These are phyloP conservation scores for Mareca penelope DNA, from an alignment of 2,797 vertebrate species.

Conservation along the genomic window DNA sequence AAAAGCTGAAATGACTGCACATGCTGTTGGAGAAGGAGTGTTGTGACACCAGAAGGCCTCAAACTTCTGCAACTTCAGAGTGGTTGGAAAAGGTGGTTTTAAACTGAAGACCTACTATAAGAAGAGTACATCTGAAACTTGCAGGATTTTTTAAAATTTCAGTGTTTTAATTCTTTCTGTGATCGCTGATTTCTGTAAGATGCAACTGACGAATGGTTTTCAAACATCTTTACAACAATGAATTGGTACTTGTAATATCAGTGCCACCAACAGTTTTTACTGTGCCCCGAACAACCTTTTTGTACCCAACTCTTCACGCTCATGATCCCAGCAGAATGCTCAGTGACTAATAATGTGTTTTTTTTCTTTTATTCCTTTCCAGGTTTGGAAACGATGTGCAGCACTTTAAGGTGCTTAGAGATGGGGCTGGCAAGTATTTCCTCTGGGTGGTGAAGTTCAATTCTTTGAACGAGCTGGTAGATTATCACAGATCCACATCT, in stretches of 20 bases:
- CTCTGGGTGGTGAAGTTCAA: slow-evolving; percentile 99
- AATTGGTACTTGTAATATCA: not conserved
- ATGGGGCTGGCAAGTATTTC: slow-evolving; percentile 98
- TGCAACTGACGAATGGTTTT: not conserved
- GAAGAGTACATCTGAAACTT: not conserved
- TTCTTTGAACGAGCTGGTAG: slow-evolving; percentile 98
- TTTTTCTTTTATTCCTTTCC: not conserved
- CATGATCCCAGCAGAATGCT: not conserved
- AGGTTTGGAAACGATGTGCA: slow-evolving; percentile 99
- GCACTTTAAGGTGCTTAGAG: slow-evolving; percentile 98
- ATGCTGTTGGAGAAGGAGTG: not conserved
- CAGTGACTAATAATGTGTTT: not conserved
- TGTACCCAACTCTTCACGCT: not conserved
- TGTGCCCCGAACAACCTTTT: not conserved
- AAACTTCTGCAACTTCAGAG: not conserved
- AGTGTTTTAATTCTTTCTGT: not conserved
- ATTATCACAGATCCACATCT: slow-evolving; percentile 97
- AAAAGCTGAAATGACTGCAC: not conserved
- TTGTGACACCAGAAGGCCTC: not conserved
- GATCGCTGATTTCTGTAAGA: not conserved
- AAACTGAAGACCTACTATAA: not conserved
- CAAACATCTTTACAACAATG: not conserved
- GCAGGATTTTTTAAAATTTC: not conserved
- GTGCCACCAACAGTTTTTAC: not conserved
- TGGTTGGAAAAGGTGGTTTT: not conserved